These are phyloP conservation scores for Oryctes rhinoceros DNA, from an alignment of 1,140 invertebrate species.

Conservation along the genomic window DNA sequence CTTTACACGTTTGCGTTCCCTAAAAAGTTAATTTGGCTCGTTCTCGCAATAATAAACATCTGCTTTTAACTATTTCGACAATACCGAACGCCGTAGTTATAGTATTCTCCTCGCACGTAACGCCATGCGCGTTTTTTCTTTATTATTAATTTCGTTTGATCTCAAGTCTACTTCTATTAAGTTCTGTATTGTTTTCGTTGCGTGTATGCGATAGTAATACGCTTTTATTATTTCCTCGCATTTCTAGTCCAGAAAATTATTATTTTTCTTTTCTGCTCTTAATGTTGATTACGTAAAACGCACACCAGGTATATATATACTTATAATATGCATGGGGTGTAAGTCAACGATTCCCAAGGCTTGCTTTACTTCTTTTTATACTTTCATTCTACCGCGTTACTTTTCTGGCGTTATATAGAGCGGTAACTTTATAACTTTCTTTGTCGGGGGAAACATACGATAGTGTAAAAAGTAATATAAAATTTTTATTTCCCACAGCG, in stretches of 20 bases:
- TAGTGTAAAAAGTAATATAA: constrained; percentile 19
- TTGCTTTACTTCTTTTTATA: neutral
- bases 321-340: neutral
- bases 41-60: neutral
- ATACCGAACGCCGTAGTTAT: neutral
- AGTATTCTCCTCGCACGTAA: neutral
- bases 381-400: neutral
- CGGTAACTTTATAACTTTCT: constrained; percentile 18
- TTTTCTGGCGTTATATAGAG: neutral
- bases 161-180: neutral
- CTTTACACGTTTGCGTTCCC: neutral
- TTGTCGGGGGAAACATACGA: constrained; percentile 13
- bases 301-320: neutral
- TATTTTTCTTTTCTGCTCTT: neutral
- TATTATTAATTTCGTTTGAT: constrained; percentile 1
- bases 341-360: neutral
- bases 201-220: neutral
- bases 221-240: neutral
- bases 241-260: neutral
- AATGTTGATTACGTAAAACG: neutral
- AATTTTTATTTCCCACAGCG: neutral
- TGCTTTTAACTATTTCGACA: neutral
- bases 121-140: neutral
- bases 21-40: neutral
- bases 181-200: neutral